Base-by-base conservation (phyloP, 2,113 vertebrate genomes). In the Pachypanchax playfairii region DNA sequence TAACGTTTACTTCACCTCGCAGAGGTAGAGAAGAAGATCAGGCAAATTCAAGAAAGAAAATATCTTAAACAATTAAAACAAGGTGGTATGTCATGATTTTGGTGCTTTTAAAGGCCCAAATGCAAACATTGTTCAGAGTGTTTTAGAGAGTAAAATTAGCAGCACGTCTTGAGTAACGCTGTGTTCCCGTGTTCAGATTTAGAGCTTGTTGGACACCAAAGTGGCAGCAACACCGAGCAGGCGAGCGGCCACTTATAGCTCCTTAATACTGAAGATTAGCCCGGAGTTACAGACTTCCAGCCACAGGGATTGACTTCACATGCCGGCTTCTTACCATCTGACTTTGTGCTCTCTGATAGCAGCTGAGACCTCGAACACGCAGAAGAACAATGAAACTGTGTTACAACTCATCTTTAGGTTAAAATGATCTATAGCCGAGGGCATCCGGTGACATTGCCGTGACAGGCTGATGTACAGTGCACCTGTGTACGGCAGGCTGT, bases 221-320 rank as follows among this genome's bases (percentile, higher is more conserved):
- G 65, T 68, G 72, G 77, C 70, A 71, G 77, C 75, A 76, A 83
- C 55, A 68, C 71, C 81, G 79, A 79, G 63, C 62, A 58, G 80
- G 67, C 18, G 20, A 60, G 70, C 59, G 74, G 79, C 84, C 86
- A 80, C 75, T 86, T 91, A 85, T 88, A 91, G 83, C 80, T 43
- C 54, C 47, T 66, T 90, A 89, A 92, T 90, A 85, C 86, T 38
- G 9, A 12, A 88, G 87, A 89, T 91, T 90, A 92, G 78, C 78
- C 36, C 2, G 24, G 82, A 89, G 80, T 77, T 87, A 88, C 62
- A 79, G 81, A 71, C 74, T 80, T 85, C 77, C 73, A 83, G 53
- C 76, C 49, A 59, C 56, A 77, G 72, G 75, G 82, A 83, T 79
- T 83, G 80, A 78, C 66, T 83, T 83, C 68, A 70, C 76, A 79